These are phyloP conservation scores for Eurytemora carolleeae DNA, from an alignment of 1,140 invertebrate species.

Conservation along the genomic window DNA sequence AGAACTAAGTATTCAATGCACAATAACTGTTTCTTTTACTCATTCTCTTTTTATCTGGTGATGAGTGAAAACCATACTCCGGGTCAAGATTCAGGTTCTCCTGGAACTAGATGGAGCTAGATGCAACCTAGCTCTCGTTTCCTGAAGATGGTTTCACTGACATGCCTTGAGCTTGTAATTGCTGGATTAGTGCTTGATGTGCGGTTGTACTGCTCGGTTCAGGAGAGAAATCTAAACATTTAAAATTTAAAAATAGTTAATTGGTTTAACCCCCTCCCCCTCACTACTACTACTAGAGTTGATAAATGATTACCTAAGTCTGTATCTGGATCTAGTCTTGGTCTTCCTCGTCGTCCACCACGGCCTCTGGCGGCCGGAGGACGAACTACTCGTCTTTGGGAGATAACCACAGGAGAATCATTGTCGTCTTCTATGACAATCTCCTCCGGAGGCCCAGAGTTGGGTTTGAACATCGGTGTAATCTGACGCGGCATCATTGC, in stretches of 20 bases:
- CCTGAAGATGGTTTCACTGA: no score
- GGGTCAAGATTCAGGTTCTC: no score
- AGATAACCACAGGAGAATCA: neutral
- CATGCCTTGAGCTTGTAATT: neutral
- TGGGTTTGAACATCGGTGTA: neutral
- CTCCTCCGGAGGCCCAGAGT: neutral
- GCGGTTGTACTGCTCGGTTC: neutral
- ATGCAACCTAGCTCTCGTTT: no score
- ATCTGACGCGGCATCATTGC: neutral
- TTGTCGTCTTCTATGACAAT: neutral
- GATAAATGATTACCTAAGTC: neutral
- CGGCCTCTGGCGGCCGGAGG: neutral
- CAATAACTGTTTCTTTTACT: no score
- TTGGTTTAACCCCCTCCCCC: no score
- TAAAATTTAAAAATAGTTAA: no score
- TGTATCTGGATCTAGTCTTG: neutral
- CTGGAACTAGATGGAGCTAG: no score
- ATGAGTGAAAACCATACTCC: no score
- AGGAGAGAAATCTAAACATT: neutral
- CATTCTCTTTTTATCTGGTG: no score
- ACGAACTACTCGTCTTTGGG: neutral
- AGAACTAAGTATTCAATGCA: no score
- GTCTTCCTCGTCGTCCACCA: neutral
- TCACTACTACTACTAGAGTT: no score
- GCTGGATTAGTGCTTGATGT: neutral